Evolutionary conservation across 2,113 vertebrate genomes (phyloP), one percentile per base, ranked within the genome.

Genomic region (Anhinga anhinga): DNA sequence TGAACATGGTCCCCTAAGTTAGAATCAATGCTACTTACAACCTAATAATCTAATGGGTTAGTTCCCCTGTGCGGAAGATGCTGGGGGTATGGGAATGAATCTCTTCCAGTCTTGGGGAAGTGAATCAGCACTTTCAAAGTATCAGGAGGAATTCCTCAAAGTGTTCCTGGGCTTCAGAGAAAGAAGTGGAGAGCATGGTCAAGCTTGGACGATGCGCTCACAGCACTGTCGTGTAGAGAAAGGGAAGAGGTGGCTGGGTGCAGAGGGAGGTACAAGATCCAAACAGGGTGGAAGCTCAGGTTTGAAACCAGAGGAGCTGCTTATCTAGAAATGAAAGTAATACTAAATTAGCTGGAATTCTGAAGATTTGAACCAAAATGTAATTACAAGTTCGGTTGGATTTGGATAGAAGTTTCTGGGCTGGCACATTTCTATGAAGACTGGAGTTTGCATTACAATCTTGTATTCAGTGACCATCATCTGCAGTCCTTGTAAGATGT

Each of bases 401-500:
- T 74, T 89, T 89, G 22, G 11, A 11, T 13, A 29, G 77, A 72
- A 52, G 36, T 20, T 95, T 72, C 26, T 58, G 55, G 49, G n/a
- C 55, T 86, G 55, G 25, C 27, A 29, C 9, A 0, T 0, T 17
- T 63, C 21, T 69, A 7, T 16, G 32, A 10, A 17, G 45, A 29
- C 2, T 22, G 26, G 14, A 34, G 16, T 71, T 45, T 36, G 36
- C 40, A 1, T 26, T 42, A 30, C n/a, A 47, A 0, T 29, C 22
- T n/a, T 44, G 23, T 13, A 18, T 49, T 42, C 14, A 4, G 44
- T 29, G 82, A 19, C 72, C 36, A 26, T 20, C 59, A 66, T 7
- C 59, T 88, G 49, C 49, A 55, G 53, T 26, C 30, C 4, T 5
- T 27, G 2, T 0, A 4, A 22, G 3, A 3, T 1, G 8, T 38